Evolutionary conservation across 2,888 invertebrate species (phyloP), one percentile per base, ranked within the genome.

Genomic region (Drosophila kambysellisi): DNA sequence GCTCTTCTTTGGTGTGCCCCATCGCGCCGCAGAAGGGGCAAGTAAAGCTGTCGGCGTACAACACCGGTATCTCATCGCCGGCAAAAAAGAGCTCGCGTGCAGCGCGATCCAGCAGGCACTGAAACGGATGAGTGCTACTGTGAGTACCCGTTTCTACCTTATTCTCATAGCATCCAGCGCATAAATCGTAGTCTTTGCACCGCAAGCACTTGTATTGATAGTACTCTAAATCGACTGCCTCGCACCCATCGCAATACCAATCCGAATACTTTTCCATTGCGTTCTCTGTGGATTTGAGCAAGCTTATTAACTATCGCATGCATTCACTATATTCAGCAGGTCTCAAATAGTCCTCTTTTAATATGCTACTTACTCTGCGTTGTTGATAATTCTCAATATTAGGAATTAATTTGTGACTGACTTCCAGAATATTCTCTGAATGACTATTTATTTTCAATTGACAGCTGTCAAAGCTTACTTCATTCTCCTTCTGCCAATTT

Each of bases 11-110:
- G 11, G 43, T 11, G 17, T 52, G 20, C 0, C 43, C 46, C 70
- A 46, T 59, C 15, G 32, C 11, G 59, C 70, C 69, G 33, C 69
- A 69, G 37, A 46, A 33, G 17, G 69, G 52, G 29, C 69, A 64
- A 62, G 88, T 88, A 53, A 84, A 85, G 62, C 84, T 84, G 3
- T 79, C 84, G 5, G 85, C 82, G 9, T 58, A 66, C 15, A 75
- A 6, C 0, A 48, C 53, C 11, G 89, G 74, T 1, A 81, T 62
- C 2, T 25, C 25, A 25, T 25, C 25, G 25, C 82, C 88, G 43
- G 17, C 70, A 37, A 81, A 87, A 60, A 70, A 64, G 2, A 89
- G 32, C 53, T 73, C 73, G 0, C 64, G 61, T 0, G 76, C 75
- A 0, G 63, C 71, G 0, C 66, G 61, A 30, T 81, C 82, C 53